These are phyloP conservation scores for Elgaria multicarinata DNA, from an alignment of 2,113 vertebrate species.

Conservation along the genomic window DNA sequence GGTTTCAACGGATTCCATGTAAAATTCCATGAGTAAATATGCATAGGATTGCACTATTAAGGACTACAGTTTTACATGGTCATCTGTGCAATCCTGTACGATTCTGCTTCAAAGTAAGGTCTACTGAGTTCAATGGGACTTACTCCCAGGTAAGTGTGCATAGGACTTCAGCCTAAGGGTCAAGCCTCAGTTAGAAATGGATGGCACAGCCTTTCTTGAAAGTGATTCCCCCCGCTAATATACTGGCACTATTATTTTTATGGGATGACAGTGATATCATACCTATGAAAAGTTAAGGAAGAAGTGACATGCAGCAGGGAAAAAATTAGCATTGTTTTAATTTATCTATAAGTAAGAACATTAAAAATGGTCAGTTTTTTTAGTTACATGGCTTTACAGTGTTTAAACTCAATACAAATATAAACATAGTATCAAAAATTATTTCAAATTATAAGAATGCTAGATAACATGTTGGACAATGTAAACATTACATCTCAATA, in stretches of 20 bases:
- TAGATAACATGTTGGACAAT: constrained; percentile 51
- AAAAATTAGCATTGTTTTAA: constrained; percentile 61
- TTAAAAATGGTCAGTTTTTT: constrained; percentile 35
- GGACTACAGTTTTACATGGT: too few relatives aligned
- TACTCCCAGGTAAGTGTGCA: background rate
- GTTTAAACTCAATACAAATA: constrained; percentile 55
- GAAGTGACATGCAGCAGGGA: background rate
- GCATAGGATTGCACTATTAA: too few relatives aligned
- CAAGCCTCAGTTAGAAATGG: background rate
- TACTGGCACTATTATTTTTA: background rate
- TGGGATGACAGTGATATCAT: too few relatives aligned
- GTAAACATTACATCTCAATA: constrained; percentile 66
- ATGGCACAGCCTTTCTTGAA: background rate
- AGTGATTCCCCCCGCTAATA: too few relatives aligned
- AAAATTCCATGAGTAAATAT: too few relatives aligned
- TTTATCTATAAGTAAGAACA: constrained; percentile 57
- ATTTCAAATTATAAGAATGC: constrained; percentile 52
- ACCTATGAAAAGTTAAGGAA: constrained; percentile 21
- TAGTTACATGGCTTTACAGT: constrained; percentile 20
- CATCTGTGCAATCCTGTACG: too few relatives aligned
- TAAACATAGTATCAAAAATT: constrained; percentile 61
- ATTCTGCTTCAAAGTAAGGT: background rate
- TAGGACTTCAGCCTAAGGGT: background rate
- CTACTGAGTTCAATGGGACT: background rate
- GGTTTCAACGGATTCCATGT: too few relatives aligned